These are phyloP conservation scores for Ganaspis sp. DNA, from an alignment of 1,140 invertebrate species.

Conservation along the genomic window DNA sequence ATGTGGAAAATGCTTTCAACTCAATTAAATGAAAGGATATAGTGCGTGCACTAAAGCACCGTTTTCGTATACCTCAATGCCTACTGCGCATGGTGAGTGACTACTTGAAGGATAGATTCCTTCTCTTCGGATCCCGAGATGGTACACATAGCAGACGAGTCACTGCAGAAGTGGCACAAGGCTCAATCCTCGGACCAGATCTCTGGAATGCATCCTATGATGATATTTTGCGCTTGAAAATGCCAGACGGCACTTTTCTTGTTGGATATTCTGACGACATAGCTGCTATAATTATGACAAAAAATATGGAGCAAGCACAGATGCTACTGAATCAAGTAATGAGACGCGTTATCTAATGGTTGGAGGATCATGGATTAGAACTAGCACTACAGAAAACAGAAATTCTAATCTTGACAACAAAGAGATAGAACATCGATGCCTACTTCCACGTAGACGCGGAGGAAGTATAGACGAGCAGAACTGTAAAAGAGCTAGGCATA, in stretches of 20 bases:
- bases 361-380: constrained; percentile 41
- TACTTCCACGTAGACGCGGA: neutral
- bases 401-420: constrained; percentile 42
- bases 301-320: constrained; percentile 38
- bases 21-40: too few species aligned
- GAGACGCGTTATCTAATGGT: constrained; percentile 36
- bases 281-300: constrained; percentile 46
- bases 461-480: constrained; percentile 30
- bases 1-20: too few species aligned
- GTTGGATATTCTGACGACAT: constrained; percentile 63
- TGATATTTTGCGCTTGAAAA: constrained; percentile 49
- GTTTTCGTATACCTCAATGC: constrained; percentile 24
- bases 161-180: constrained; percentile 55
- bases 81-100: constrained; percentile 42
- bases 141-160: constrained; percentile 24
- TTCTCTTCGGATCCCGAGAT: constrained; percentile 34
- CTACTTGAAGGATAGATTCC: constrained; percentile 42
- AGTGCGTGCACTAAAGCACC: neutral
- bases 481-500: constrained; percentile 52
- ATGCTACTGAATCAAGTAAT: constrained; percentile 37
- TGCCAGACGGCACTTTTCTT: constrained; percentile 40
- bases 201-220: constrained; percentile 65
- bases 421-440: neutral
- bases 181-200: constrained; percentile 58
- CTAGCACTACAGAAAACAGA: constrained; percentile 52